A percentile compares a stretch with the other conserved stretches of the same genome.
Evolutionary conservation across 2,113 vertebrate species (phyloP).

Genomic region (Noturus placidus): DNA sequence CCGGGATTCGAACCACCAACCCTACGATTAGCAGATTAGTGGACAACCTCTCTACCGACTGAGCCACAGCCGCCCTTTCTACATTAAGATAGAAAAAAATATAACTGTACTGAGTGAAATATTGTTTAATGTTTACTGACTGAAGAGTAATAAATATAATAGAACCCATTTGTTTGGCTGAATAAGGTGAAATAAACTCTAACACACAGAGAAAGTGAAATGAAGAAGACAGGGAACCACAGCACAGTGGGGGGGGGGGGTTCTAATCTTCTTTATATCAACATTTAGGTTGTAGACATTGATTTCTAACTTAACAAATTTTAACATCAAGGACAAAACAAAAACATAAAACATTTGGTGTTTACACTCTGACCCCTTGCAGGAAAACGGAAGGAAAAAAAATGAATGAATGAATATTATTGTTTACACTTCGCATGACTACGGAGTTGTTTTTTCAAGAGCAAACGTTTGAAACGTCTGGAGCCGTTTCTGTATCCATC

Average conservation of each 20-base stretch:
- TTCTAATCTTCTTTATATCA: slow-evolving; percentile 2
- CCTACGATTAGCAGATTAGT: too few relatives aligned
- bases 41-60: too few relatives aligned
- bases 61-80: too few relatives aligned
- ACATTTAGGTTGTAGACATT: neutral
- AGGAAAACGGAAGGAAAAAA: neutral
- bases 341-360: slow-evolving; percentile 19
- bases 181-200: slow-evolving; percentile 2
- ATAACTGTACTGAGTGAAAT: slow-evolving; percentile 22
- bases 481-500: slow-evolving; percentile 5
- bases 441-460: slow-evolving; percentile 15
- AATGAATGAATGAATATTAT: neutral
- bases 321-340: neutral
- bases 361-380: neutral
- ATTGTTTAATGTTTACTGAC: slow-evolving; percentile 18
- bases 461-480: neutral
- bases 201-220: neutral
- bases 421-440: neutral
- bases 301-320: neutral
- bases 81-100: neutral
- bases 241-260: slow-evolving; percentile 4
- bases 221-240: slow-evolving; percentile 13
- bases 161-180: slow-evolving; percentile 10
- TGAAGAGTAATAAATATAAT: slow-evolving; percentile 4
- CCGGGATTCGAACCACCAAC: too few relatives aligned